phyloP scores from a whole-genome alignment of 2,888 invertebrate species.

The Noctua comes region DNA sequence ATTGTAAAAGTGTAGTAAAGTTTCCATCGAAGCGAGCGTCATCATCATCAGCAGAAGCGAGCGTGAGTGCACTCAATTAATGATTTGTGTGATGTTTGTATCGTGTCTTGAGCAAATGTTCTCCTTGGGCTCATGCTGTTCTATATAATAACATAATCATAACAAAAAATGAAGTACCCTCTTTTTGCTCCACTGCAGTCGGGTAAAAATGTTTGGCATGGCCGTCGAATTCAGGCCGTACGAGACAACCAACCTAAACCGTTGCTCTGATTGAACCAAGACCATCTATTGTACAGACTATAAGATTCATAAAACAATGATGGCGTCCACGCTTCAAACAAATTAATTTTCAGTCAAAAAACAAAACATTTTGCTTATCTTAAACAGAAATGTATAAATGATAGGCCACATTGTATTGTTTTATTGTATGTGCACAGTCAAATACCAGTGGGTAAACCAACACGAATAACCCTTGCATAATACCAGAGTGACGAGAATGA shows the following conservation, averaged over 20 bases:
- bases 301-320: background rate
- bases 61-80: background rate
- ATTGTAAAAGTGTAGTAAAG: background rate
- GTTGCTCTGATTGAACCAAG: background rate
- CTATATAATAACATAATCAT: background rate
- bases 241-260: background rate
- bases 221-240: background rate
- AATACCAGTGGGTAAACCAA: background rate
- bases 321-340: background rate
- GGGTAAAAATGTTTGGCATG: background rate
- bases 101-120: background rate
- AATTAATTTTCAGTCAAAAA: background rate
- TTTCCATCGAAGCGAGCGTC: too few species aligned
- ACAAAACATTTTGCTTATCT: background rate
- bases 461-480: background rate
- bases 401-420: background rate
- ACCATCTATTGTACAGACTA: background rate
- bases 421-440: too few species aligned
- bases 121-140: background rate
- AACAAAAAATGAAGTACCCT: background rate
- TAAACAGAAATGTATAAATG: background rate
- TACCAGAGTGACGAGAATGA: slow-evolving; percentile 29
- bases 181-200: background rate
- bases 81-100: background rate
- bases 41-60: too few species aligned